Conservation (phyloP, 2,797 vertebrate genomes). For the Chromis chromis region DNA sequence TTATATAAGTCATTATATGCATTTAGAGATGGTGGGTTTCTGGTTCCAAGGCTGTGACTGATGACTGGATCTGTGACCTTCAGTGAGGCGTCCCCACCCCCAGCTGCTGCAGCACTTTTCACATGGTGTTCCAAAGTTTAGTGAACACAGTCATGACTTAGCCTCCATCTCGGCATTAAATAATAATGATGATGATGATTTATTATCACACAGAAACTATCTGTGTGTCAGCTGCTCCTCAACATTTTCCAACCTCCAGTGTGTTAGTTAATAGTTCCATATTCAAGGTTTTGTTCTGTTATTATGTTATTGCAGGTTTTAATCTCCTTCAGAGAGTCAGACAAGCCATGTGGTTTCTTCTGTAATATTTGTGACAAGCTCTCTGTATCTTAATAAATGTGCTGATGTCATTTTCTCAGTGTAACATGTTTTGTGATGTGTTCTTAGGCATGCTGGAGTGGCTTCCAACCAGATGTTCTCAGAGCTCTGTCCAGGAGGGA, state of each 20-base stretch:
- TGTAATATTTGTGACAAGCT: neutral
- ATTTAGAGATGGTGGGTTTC: neutral
- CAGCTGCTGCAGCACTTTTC: slow-evolving; percentile 11
- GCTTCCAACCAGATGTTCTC: slow-evolving; percentile 87
- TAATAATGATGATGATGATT: too few relatives aligned
- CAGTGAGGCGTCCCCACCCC: slow-evolving; percentile 49
- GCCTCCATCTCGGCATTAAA: too few relatives aligned
- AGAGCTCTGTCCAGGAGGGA: slow-evolving; percentile 86
- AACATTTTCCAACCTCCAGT: too few relatives aligned
- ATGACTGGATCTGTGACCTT: slow-evolving; percentile 73
- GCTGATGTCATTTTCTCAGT: too few relatives aligned
- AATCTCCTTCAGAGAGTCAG: neutral
- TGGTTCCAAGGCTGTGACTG: neutral
- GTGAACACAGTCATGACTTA: neutral
- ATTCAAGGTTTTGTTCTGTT: neutral
- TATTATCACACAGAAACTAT: too few relatives aligned
- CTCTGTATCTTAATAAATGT: too few relatives aligned
- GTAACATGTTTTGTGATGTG: slow-evolving; percentile 10
- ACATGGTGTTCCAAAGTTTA: neutral
- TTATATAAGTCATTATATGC: fast-evolving
- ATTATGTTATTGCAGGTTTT: neutral
- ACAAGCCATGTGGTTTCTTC: neutral
- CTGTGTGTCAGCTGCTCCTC: too few relatives aligned
- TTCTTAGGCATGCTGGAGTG: slow-evolving; percentile 88
- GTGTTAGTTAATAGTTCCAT: too few relatives aligned